Evolutionary conservation across 2,888 invertebrate genomes (phyloP).

Genomic region (Pterostichus madidus): DNA sequence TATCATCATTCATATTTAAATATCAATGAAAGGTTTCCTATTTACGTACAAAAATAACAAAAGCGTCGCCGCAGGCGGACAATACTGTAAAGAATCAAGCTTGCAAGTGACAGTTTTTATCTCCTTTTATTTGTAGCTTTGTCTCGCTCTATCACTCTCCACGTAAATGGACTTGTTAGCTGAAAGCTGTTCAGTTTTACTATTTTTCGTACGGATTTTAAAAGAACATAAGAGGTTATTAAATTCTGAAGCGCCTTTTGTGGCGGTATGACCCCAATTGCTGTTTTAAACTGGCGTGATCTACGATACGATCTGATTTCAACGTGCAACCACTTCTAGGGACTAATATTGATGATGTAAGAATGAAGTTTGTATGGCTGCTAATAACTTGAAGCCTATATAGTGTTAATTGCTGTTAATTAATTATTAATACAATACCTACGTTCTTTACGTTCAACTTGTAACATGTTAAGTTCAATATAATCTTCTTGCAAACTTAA

Average conservation of each 20-base stretch:
- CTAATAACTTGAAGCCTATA: not conserved
- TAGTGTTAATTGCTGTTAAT: not conserved
- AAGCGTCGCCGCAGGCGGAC: not conserved
- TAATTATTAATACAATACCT: too few relatives aligned
- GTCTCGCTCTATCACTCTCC: constrained; percentile 19
- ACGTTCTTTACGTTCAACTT: too few relatives aligned
- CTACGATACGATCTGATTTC: constrained; percentile 9
- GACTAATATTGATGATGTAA: not conserved
- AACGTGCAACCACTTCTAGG: not conserved
- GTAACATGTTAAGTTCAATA: too few relatives aligned
- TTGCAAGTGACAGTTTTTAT: constrained; percentile 25
- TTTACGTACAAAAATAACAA: constrained; percentile 10
- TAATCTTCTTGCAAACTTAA: too few relatives aligned
- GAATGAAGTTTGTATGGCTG: constrained; percentile 5
- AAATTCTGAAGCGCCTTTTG: constrained; percentile 23
- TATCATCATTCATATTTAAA: constrained; percentile 26
- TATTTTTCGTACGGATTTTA: constrained; percentile 28
- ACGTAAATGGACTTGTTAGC: constrained; percentile 37
- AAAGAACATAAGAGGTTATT: constrained; percentile 42
- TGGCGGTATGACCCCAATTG: constrained; percentile 16
- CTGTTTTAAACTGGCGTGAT: constrained; percentile 1
- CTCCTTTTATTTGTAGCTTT: constrained; percentile 6
- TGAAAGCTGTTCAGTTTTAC: constrained; percentile 25
- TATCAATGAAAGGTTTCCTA: constrained; percentile 20
- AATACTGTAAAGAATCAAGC: not conserved